Conservation (phyloP, 2,113 vertebrate genomes). For the Herpailurus yagouaroundi region DNA sequence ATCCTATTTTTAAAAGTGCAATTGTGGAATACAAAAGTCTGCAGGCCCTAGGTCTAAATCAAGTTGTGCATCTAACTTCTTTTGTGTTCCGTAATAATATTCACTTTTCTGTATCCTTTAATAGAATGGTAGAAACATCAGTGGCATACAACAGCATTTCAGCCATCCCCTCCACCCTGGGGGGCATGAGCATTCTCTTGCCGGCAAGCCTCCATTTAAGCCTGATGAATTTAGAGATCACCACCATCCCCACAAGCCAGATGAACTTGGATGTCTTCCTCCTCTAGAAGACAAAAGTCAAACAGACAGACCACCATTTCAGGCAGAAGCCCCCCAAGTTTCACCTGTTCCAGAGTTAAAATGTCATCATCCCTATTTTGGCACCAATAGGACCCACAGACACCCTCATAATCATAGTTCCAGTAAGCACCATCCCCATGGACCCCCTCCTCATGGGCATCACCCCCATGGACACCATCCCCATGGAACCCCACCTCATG, state of each 20-base stretch:
- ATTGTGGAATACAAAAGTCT: neutral
- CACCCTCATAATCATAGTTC: neutral
- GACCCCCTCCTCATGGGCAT: neutral
- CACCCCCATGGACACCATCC: neutral
- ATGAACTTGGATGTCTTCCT: neutral
- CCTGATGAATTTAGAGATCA: neutral
- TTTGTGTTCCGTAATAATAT: neutral
- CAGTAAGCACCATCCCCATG: neutral
- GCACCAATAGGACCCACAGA: neutral
- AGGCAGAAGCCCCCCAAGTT: neutral
- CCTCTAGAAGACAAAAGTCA: constrained; percentile 10
- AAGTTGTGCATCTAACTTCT: neutral
- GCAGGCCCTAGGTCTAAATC: neutral
- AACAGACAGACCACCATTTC: neutral
- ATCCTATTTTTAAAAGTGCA: constrained; percentile 2
- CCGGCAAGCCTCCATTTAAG: constrained; percentile 11
- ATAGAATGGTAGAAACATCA: constrained; percentile 36
- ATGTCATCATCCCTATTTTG: neutral
- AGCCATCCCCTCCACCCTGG: neutral
- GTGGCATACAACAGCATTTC: neutral
- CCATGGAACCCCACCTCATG: fast-evolving
- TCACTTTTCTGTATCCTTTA: constrained; percentile 31
- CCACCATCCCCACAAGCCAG: constrained; percentile 25
- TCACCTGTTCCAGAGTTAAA: neutral
- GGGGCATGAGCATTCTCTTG: neutral